A percentile compares a stretch with the other conserved stretches of the same genome.
These are phyloP conservation scores for Heliconius ismenius DNA, from an alignment of 2,888 invertebrate genomes.

Conservation along the genomic window DNA sequence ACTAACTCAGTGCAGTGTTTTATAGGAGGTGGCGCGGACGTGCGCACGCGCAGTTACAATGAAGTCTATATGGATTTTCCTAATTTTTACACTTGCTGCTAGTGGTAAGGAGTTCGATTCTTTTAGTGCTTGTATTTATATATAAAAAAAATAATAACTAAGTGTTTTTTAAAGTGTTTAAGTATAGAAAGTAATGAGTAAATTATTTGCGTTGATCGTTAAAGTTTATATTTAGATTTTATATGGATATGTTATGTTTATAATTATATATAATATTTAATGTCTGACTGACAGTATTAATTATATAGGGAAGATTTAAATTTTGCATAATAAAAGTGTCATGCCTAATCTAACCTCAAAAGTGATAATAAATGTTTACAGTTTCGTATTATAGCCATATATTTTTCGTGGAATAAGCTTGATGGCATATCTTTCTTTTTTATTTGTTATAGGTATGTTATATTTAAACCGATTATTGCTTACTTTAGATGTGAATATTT, in stretches of 20 bases:
- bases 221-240: background rate
- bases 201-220: background rate
- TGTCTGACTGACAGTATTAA: background rate
- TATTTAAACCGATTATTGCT: background rate
- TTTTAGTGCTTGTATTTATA: background rate
- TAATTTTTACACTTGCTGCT: constrained; percentile 35
- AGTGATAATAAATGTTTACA: background rate
- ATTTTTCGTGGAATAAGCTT: background rate
- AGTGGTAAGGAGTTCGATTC: constrained; percentile 34
- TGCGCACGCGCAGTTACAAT: constrained; percentile 42
- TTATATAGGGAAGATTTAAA: background rate
- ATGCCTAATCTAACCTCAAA: background rate
- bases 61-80: constrained; percentile 43
- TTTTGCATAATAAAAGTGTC: background rate
- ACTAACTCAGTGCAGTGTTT: constrained; percentile 30
- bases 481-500: too few relatives aligned
- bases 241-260: background rate
- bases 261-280: background rate
- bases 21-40: constrained; percentile 18
- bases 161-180: background rate
- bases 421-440: too few relatives aligned
- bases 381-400: background rate
- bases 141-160: background rate
- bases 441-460: background rate
- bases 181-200: background rate